These are phyloP conservation scores for Protobothrops flavoviridis DNA, from an alignment of 2,113 vertebrate species.

Conservation along the genomic window DNA sequence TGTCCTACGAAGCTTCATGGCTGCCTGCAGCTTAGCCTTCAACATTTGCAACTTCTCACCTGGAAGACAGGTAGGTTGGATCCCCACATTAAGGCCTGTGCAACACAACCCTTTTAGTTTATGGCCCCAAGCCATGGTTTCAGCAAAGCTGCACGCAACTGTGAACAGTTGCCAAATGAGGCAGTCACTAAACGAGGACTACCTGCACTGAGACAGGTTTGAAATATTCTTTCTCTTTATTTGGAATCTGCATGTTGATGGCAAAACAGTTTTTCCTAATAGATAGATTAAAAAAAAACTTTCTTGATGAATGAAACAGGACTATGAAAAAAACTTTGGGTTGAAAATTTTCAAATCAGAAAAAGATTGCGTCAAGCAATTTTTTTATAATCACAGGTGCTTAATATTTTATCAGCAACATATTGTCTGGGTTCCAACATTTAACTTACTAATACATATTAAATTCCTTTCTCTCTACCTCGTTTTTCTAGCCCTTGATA, in stretches of 20 bases:
- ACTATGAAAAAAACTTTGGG: background rate
- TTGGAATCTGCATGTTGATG: background rate
- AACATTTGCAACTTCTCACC: conserved; percentile 88
- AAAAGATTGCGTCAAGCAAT: background rate
- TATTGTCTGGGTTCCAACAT: too few relatives aligned
- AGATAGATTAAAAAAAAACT: background rate
- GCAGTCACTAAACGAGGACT: background rate
- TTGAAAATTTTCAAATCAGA: background rate
- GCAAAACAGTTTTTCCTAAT: background rate
- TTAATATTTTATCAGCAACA: too few relatives aligned
- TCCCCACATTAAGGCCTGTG: background rate
- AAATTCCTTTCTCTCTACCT: too few relatives aligned
- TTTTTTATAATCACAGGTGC: too few relatives aligned
- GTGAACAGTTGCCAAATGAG: background rate
- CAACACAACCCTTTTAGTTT: background rate
- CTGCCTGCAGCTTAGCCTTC: conserved; percentile 91
- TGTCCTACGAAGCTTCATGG: conserved; percentile 88
- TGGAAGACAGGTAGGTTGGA: conserved; percentile 49
- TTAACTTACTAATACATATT: too few relatives aligned
- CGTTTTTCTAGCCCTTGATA: too few relatives aligned
- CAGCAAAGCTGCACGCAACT: background rate
- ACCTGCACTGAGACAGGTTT: background rate
- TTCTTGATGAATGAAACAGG: background rate
- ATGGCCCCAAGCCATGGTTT: background rate
- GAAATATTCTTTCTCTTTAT: background rate